phyloP scores from a whole-genome alignment of 2,113 vertebrate genomes.

The Anseranas semipalmata region DNA sequence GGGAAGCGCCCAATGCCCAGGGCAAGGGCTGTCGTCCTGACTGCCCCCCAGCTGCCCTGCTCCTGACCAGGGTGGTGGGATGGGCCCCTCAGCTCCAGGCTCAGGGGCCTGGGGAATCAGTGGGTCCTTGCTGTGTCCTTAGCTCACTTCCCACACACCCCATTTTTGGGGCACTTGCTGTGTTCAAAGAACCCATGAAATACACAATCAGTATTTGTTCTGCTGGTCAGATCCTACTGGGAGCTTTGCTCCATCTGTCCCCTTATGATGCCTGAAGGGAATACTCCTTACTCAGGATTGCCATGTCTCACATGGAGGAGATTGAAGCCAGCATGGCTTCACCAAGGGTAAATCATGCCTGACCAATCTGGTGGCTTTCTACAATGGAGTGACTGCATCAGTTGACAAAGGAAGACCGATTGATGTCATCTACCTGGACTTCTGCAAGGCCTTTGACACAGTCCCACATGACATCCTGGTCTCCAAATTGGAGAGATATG shows the following conservation, averaged over 20 bases:
- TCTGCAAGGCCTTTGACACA: too few relatives aligned
- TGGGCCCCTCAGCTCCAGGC: background rate
- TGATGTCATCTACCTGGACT: too few relatives aligned
- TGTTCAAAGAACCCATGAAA: background rate
- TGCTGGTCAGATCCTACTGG: background rate
- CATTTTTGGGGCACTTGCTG: background rate
- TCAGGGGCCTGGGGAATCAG: background rate
- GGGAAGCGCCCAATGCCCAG: fast-evolving
- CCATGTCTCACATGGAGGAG: background rate
- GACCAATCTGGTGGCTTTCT: too few relatives aligned
- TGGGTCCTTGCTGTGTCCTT: background rate
- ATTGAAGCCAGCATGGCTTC: too few relatives aligned
- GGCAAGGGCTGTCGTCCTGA: background rate
- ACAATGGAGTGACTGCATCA: too few relatives aligned
- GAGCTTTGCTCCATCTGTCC: background rate
- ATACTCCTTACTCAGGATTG: background rate
- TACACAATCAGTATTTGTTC: background rate
- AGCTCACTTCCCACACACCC: background rate
- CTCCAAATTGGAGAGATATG: too few relatives aligned
- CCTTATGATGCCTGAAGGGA: background rate
- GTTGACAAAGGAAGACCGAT: too few relatives aligned
- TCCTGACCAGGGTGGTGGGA: background rate
- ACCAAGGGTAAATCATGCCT: too few relatives aligned
- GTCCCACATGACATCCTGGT: too few relatives aligned
- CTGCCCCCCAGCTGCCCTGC: background rate